Evolutionary conservation across 2,797 vertebrate species (phyloP).

Genomic region (Chelmon rostratus): DNA sequence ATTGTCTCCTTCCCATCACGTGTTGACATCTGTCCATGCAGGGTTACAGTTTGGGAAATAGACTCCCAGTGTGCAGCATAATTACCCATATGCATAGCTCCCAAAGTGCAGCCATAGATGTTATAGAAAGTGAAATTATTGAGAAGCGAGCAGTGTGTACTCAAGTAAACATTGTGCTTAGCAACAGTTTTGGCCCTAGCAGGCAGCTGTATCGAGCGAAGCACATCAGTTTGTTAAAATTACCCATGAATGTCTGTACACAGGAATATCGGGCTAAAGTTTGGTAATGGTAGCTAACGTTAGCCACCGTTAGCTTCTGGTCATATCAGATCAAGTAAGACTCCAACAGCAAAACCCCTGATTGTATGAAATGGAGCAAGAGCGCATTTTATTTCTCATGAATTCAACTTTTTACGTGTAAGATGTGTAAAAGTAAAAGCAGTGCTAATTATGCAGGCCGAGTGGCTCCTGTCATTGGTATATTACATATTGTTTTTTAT

Average conservation of each 20-base stretch:
- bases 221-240: too few relatives aligned
- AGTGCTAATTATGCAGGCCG: neutral
- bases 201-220: neutral
- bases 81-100: neutral
- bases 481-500: neutral
- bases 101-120: neutral
- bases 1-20: constrained; percentile 10
- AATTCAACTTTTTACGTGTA: too few relatives aligned
- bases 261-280: too few relatives aligned
- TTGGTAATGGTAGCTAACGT: too few relatives aligned
- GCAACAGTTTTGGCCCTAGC: too few relatives aligned
- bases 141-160: too few relatives aligned
- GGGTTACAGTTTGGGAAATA: neutral
- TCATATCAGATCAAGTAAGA: neutral
- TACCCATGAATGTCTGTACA: too few relatives aligned
- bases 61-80: neutral
- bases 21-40: constrained; percentile 21
- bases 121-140: neutral
- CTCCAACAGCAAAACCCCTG: too few relatives aligned
- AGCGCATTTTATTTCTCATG: too few relatives aligned
- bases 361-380: too few relatives aligned
- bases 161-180: too few relatives aligned
- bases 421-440: too few relatives aligned
- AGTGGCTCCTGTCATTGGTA: neutral
- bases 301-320: neutral